A percentile compares a stretch with the other conserved stretches of the same genome.
phyloP scores from a whole-genome alignment of 2,888 invertebrate species.

The Plagodis dolabraria region DNA sequence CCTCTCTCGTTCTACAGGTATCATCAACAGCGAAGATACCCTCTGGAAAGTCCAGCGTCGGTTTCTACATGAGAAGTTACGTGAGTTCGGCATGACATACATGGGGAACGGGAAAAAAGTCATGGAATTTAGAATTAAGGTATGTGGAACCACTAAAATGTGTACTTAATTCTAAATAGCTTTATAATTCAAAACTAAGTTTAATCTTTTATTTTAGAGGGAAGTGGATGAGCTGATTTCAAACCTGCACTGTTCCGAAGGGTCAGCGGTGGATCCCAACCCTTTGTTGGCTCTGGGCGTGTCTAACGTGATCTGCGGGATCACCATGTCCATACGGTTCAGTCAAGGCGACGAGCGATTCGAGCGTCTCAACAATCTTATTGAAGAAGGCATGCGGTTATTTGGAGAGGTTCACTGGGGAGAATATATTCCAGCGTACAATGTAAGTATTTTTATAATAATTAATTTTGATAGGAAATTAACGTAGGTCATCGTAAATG shows the following conservation, averaged over 20 bases:
- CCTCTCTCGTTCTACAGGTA: conserved; percentile 86
- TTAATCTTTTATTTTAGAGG: conserved; percentile 68
- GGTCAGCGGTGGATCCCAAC: conserved; percentile 90
- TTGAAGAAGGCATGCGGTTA: conserved; percentile 95
- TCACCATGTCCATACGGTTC: conserved; percentile 95
- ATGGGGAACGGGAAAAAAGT: conserved; percentile 91
- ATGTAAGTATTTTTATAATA: conserved; percentile 60
- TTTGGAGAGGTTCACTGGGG: conserved; percentile 93
- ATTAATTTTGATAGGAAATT: no score
- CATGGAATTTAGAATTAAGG: conserved; percentile 94
- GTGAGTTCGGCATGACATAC: conserved; percentile 95
- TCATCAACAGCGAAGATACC: conserved; percentile 94
- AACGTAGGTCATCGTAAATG: no score
- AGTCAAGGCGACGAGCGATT: conserved; percentile 91
- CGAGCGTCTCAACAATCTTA: conserved; percentile 91
- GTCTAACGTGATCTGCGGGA: conserved; percentile 95
- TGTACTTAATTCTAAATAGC: conserved; percentile 8
- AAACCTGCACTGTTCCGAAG: conserved; percentile 86
- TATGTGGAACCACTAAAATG: conserved; percentile 49
- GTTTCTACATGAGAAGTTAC: conserved; percentile 93
- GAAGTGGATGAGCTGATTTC: conserved; percentile 91
- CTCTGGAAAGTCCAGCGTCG: conserved; percentile 96
- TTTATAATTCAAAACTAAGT: neutral
- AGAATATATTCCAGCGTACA: conserved; percentile 92
- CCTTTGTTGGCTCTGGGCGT: conserved; percentile 91